Base-by-base conservation (phyloP, 2,888 invertebrate species). In the Phasia obesa region DNA sequence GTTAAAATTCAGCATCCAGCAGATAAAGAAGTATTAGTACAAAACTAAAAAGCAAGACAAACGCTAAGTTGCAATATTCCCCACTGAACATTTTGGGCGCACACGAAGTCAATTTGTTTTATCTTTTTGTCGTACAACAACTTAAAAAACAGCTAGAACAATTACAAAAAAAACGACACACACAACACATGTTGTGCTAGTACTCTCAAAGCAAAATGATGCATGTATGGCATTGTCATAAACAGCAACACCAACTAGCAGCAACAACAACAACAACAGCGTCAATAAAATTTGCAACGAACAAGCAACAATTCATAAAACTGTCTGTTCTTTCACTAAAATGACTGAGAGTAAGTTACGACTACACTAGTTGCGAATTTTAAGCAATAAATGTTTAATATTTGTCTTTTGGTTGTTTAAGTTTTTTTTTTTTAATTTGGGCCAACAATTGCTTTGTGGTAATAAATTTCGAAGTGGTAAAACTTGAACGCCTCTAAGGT, bases 51-150 rank as follows among this genome's bases (percentile, higher is more conserved):
- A 53, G 31, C 4, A 47, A 55, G 27, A 76, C n/a, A 65, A 47
- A 35, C 17, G 27, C 53, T n/a, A 31, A 64, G 31, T 51, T 60
- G 44, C 51, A 81, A 77, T 65, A 81, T 84, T 69, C 74, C 27
- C 76, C 88, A 87, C 86, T 87, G 87, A 87, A 88, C 87, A 88
- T 88, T 88, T 89, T 88, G 86, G 88, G 88, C 88, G 88, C 88
- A 89, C 88, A 89, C 88, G 88, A 88, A 89, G 89, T 88, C 89
- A 89, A 89, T 89, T 89, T 89, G 90, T 89, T 88, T 89, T 88
- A 88, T 89, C 88, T 88, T 88, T 38, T 89, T 89, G 89, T 89
- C 87, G 87, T 88, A n/a, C n/a, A n/a, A 80, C 60, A 69, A 65
- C n/a, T n/a, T n/a, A 57, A 31, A 35, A 59, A 21, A 27, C 4